Evolutionary conservation across 2,888 invertebrate species (phyloP), one percentile per base, ranked within the genome.

Genomic region (Pycnomerus fuliginosus): DNA sequence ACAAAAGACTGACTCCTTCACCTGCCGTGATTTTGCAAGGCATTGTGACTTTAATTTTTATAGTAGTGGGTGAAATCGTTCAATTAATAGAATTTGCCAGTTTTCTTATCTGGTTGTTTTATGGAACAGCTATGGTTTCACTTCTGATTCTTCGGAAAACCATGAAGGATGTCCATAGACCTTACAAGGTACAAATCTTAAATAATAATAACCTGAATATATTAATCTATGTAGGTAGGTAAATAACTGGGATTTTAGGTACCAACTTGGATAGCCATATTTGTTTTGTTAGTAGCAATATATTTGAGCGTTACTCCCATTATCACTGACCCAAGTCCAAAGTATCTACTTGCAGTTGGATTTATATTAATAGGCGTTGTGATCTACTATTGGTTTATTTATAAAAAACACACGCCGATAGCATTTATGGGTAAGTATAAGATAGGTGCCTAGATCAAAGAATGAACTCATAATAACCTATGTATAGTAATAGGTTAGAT

Each of bases 71-170:
- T 39, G 80, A 88, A 68, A 88, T 91, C 43, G 76, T 78, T 32
- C 80, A 82, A 1, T 75, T 92, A 8, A 91, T 92, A 53, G 87
- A 90, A 60, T 89, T 91, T 66, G 88, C 89, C 27, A 90, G 89
- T 67, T 91, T 91, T 75, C 80, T 90, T 49, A 84, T 89, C 13
- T 92, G 91, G 91, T 80, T 90, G 47, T 90, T 90, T 72, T 92
- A 91, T 67, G 91, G 90, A 0, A 70, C 83, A 0, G 88, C 90
- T 0, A 88, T 91, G 85, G 77, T 87, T 1, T 83, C 90, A 0
- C 73, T 92, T 11, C 68, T 92, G 20, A 79, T 89, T 1, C 73
- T 92, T 60, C 71, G 91, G 30, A 81, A 70, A 58, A 89, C 86
- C 0, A 83, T 82, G 62, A 79, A 83, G 2, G 70, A 84, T 44